A percentile compares a stretch with the other conserved stretches of the same genome.
These are phyloP conservation scores for Zaprionus vittiger DNA, from an alignment of 1,140 invertebrate species.

Conservation along the genomic window DNA sequence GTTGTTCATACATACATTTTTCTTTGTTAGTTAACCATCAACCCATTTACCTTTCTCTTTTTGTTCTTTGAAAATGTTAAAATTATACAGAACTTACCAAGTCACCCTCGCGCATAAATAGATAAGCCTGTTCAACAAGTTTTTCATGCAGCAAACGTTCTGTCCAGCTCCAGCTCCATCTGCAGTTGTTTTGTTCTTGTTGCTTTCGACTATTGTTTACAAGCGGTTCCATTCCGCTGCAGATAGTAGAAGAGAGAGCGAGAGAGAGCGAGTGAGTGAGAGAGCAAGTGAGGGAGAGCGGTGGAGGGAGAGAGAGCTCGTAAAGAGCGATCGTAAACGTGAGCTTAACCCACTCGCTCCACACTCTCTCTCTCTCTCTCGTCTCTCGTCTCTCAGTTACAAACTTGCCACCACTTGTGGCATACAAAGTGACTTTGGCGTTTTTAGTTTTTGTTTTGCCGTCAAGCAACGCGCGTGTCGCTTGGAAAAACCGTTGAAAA, in stretches of 20 bases:
- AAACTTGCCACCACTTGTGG: conserved; percentile 52
- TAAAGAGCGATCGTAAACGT: conserved; percentile 9
- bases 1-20: too few relatives aligned
- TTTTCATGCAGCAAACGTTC: conserved; percentile 40
- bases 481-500: conserved; percentile 17
- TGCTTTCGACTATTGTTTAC: conserved; percentile 53
- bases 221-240: conserved; percentile 62
- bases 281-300: not conserved
- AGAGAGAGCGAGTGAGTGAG: conserved; percentile 12
- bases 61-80: not conserved
- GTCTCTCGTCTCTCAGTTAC: conserved; percentile 12
- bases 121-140: conserved; percentile 55
- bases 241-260: conserved; percentile 26
- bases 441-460: conserved; percentile 47
- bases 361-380: conserved; percentile 2
- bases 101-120: conserved; percentile 26
- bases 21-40: too few relatives aligned
- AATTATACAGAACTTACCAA: not conserved
- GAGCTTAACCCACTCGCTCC: conserved; percentile 24
- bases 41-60: too few relatives aligned
- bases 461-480: conserved; percentile 44
- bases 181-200: conserved; percentile 26
- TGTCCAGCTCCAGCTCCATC: conserved; percentile 40
- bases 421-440: conserved; percentile 12
- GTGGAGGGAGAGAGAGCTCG: conserved; percentile 7